Percentiles rank a stretch among this genome's conserved stretches.
phyloP scores from a whole-genome alignment of 2,888 invertebrate genomes.

The Mesorhabditis belari region DNA sequence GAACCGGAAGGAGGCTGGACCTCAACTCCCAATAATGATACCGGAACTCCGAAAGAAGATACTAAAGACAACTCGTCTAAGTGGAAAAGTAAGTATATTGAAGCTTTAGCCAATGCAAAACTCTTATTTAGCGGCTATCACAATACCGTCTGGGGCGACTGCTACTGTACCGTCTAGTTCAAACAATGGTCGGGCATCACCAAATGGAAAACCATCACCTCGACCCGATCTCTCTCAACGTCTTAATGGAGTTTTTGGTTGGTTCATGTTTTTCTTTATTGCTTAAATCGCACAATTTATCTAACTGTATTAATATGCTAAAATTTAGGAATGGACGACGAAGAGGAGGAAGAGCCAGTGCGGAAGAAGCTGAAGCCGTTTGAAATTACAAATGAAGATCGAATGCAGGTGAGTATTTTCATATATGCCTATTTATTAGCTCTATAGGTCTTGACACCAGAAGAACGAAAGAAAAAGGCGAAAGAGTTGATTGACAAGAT shows the following conservation, averaged over 20 bases:
- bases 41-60: too few species aligned
- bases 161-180: not conserved
- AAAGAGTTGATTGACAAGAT: conserved; percentile 96
- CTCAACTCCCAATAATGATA: too few species aligned
- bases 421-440: too few species aligned
- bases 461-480: conserved; percentile 91
- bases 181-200: not conserved
- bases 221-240: conserved; percentile 14
- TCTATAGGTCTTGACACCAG: too few species aligned
- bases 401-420: conserved; percentile 41
- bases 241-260: conserved; percentile 40
- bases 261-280: not conserved
- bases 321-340: conserved; percentile 23
- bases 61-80: too few species aligned
- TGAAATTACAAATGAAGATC: conserved; percentile 46
- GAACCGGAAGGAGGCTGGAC: not conserved
- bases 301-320: too few species aligned
- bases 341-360: conserved; percentile 25
- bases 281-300: not conserved
- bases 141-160: not conserved
- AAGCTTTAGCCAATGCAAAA: not conserved
- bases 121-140: conserved; percentile 1
- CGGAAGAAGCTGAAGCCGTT: conserved; percentile 47
- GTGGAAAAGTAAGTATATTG: not conserved
- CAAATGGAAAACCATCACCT: conserved; percentile 4